Evolutionary conservation across 2,888 invertebrate genomes (phyloP).

Genomic region (Myopa tessellatipennis): DNA sequence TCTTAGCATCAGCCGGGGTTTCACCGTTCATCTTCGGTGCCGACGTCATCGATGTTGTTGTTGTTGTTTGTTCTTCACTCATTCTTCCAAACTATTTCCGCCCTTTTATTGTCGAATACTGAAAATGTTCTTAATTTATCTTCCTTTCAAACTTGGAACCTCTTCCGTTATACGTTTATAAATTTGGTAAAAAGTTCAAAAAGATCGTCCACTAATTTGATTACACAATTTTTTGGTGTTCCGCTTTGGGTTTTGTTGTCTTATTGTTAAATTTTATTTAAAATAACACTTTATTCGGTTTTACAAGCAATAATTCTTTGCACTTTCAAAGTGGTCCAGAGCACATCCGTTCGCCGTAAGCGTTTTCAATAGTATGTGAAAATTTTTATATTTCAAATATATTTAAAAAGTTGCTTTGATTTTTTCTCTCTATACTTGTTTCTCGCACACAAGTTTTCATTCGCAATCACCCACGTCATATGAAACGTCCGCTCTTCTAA

Average conservation of each 20-base stretch:
- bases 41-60: background rate
- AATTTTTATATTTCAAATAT: conserved; percentile 43
- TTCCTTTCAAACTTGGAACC: background rate
- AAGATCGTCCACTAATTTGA: background rate
- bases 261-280: background rate
- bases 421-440: background rate
- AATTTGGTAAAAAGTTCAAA: too few species aligned
- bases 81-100: conserved; percentile 42
- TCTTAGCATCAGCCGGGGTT: conserved; percentile 27
- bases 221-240: conserved; percentile 21
- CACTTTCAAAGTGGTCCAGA: conserved; percentile 16
- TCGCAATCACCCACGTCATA: background rate
- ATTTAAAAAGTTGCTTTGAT: conserved; percentile 43
- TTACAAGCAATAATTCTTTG: conserved; percentile 15
- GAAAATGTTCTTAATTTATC: background rate
- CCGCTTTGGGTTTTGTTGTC: background rate
- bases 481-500: background rate
- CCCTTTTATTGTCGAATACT: conserved; percentile 8
- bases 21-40: conserved; percentile 21
- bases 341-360: conserved; percentile 44
- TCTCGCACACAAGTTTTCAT: background rate
- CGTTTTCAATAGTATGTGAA: conserved; percentile 44
- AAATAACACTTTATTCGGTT: background rate
- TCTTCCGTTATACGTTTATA: background rate
- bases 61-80: conserved; percentile 46